Percentiles rank a stretch among this genome's conserved stretches.
phyloP scores from a whole-genome alignment of 2,797 vertebrate genomes.

The Coluber constrictor region DNA sequence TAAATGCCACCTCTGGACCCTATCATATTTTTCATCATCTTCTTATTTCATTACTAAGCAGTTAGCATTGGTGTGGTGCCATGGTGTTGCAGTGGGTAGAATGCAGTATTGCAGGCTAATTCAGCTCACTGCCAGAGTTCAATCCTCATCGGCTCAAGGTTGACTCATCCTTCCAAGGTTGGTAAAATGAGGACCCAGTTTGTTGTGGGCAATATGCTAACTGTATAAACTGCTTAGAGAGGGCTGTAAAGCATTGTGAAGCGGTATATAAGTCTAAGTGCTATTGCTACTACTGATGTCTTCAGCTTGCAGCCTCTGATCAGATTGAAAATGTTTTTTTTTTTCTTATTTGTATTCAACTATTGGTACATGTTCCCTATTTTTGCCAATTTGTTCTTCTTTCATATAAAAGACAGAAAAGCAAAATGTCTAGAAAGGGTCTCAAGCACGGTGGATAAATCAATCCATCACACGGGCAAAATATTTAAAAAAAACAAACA shows the following conservation, averaged over 20 bases:
- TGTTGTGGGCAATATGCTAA: neutral
- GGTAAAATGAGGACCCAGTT: neutral
- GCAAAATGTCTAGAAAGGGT: slow-evolving; percentile 63
- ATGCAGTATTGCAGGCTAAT: neutral
- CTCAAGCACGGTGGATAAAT: slow-evolving; percentile 80
- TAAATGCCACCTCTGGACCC: neutral
- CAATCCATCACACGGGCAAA: slow-evolving; percentile 80
- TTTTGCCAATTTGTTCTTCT: slow-evolving; percentile 33
- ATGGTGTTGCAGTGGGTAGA: neutral
- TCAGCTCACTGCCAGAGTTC: neutral
- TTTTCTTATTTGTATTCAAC: neutral
- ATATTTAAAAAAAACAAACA: neutral
- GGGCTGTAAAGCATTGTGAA: neutral
- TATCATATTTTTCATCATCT: neutral
- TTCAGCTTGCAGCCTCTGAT: neutral
- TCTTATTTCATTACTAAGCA: neutral
- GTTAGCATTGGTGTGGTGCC: neutral
- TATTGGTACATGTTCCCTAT: slow-evolving; percentile 37
- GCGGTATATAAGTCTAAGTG: neutral
- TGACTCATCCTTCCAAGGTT: neutral
- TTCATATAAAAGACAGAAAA: slow-evolving; percentile 33
- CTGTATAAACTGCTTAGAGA: neutral
- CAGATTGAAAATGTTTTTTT: neutral
- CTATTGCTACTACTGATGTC: neutral
- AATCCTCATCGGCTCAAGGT: neutral